Evolutionary conservation across 2,888 invertebrate species (phyloP).

Genomic region (Yponomeuta evonymella): DNA sequence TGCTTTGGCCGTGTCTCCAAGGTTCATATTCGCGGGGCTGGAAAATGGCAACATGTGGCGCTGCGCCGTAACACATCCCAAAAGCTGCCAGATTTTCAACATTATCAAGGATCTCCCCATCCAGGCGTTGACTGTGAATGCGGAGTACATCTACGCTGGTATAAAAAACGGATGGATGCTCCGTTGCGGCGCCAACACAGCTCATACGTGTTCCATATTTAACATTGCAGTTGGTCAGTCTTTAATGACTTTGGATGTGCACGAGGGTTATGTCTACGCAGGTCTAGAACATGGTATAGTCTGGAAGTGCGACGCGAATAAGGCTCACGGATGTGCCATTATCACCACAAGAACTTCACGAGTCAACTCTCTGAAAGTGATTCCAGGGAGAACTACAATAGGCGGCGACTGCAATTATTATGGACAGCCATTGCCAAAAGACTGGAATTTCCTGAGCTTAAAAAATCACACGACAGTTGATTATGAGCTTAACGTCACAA

Average conservation of each 20-base stretch:
- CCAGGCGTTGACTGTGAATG: not conserved
- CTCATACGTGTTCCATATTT: not conserved
- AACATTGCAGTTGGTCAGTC: not conserved
- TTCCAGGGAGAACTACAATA: not conserved
- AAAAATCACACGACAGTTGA: not conserved
- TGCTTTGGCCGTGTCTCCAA: not conserved
- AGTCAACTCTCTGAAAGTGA: not conserved
- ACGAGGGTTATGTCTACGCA: not conserved
- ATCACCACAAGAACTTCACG: not conserved
- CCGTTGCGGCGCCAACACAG: not conserved
- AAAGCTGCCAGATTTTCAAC: not conserved
- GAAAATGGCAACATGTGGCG: not conserved
- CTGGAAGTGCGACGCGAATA: not conserved
- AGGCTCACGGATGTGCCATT: not conserved
- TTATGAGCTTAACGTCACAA: not conserved
- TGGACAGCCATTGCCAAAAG: not conserved
- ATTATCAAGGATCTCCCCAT: not conserved
- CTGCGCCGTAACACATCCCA: not conserved
- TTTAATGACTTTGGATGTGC: not conserved
- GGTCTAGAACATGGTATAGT: not conserved
- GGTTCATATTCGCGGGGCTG: not conserved
- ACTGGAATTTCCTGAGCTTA: not conserved
- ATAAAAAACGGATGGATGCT: not conserved
- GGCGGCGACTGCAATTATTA: not conserved
- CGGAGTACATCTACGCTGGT: not conserved